Percentiles rank a stretch among this genome's conserved stretches.
phyloP scores from a whole-genome alignment of 2,888 invertebrate species.

The Hipparchia sbordonii region DNA sequence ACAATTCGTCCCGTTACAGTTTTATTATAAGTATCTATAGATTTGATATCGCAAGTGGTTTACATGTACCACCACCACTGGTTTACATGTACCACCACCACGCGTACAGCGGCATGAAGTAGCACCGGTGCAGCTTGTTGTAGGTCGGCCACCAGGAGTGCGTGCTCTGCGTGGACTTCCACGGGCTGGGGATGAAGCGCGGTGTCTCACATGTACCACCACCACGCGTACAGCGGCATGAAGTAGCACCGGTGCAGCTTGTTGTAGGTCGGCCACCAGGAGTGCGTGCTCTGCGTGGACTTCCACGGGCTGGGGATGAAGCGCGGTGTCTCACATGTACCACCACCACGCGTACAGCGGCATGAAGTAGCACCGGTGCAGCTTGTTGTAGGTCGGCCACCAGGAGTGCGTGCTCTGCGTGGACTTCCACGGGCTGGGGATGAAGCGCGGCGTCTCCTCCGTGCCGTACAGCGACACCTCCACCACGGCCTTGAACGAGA shows the following conservation, averaged over 20 bases:
- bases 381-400: slow-evolving; percentile 39
- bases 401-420: slow-evolving; percentile 47
- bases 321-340: slow-evolving; percentile 38
- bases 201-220: slow-evolving; percentile 41
- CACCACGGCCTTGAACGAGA: slow-evolving; percentile 55
- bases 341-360: slow-evolving; percentile 43
- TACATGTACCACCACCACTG: too few relatives aligned
- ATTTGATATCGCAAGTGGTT: too few relatives aligned
- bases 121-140: slow-evolving; percentile 25
- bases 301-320: slow-evolving; percentile 50
- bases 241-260: slow-evolving; percentile 35
- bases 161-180: slow-evolving; percentile 45
- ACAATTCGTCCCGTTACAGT: too few relatives aligned
- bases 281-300: slow-evolving; percentile 45
- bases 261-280: slow-evolving; percentile 41
- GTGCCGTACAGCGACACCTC: slow-evolving; percentile 55
- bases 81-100: slow-evolving; percentile 43
- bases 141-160: slow-evolving; percentile 44
- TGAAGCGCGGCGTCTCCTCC: slow-evolving; percentile 35
- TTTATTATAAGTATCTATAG: too few relatives aligned
- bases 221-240: slow-evolving; percentile 41
- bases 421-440: slow-evolving; percentile 49
- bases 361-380: slow-evolving; percentile 34
- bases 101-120: slow-evolving; percentile 38
- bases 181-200: slow-evolving; percentile 48